Conservation (phyloP, 2,888 invertebrate genomes). For the Aporophyla lueneburgensis region DNA sequence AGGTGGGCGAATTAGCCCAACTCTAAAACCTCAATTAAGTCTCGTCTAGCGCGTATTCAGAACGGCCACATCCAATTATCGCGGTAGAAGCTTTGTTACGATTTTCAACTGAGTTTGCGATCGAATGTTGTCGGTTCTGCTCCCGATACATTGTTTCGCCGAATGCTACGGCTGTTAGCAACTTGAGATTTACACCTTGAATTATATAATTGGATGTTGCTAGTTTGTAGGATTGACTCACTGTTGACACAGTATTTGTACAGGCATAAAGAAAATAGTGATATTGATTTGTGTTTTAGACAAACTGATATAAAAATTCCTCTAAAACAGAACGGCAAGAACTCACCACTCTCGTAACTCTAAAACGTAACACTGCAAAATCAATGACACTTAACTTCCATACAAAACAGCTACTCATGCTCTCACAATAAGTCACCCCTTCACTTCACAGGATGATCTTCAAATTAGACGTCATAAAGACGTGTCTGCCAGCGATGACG, state of each 20-base stretch:
- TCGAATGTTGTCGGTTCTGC: slow-evolving; percentile 68
- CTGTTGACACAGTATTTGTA: slow-evolving; percentile 12
- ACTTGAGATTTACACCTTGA: slow-evolving; percentile 70
- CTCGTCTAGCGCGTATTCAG: slow-evolving; percentile 90
- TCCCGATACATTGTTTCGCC: slow-evolving; percentile 72
- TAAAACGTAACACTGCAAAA: slow-evolving; percentile 56
- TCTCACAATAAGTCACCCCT: slow-evolving; percentile 85
- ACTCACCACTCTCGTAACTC: slow-evolving; percentile 19
- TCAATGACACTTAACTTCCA: slow-evolving; percentile 63
- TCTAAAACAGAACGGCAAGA: slow-evolving; percentile 8
- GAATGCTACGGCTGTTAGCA: slow-evolving; percentile 69
- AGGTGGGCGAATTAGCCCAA: slow-evolving; percentile 90
- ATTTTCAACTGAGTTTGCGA: slow-evolving; percentile 77
- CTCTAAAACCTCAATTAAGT: slow-evolving; percentile 91
- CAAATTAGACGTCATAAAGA: slow-evolving; percentile 87
- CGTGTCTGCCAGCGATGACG: slow-evolving; percentile 85
- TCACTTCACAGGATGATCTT: slow-evolving; percentile 83
- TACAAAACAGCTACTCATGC: slow-evolving; percentile 83
- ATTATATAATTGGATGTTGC: slow-evolving; percentile 59
- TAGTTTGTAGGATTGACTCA: slow-evolving; percentile 38
- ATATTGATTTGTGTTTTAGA: neutral
- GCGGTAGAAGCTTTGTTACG: slow-evolving; percentile 88
- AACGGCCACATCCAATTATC: slow-evolving; percentile 90
- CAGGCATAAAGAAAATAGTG: neutral
- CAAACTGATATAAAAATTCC: neutral